Evolutionary conservation across 2,888 invertebrate genomes (phyloP).

Genomic region (Drosophila prostipennis): DNA sequence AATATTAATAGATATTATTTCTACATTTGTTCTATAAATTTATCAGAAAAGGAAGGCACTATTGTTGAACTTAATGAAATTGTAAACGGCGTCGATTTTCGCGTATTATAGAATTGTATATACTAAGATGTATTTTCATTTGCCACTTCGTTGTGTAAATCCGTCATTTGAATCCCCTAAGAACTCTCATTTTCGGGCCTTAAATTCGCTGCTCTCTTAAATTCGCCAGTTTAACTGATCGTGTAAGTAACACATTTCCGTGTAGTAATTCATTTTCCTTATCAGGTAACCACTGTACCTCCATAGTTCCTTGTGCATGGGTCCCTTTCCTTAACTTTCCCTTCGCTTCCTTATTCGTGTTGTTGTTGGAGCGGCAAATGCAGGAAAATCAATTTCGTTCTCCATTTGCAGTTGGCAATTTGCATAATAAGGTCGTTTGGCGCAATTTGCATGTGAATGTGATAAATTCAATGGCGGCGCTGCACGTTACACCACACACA

Average conservation of each 20-base stretch:
- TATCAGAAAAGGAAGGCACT: neutral
- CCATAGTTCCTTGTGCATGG: constrained; percentile 24
- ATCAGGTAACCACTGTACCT: constrained; percentile 39
- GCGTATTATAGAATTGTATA: no score
- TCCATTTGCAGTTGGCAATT: constrained; percentile 84
- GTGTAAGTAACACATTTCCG: constrained; percentile 42
- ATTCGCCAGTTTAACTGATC: constrained; percentile 25
- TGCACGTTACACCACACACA: constrained; percentile 59
- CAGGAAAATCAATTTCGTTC: constrained; percentile 84
- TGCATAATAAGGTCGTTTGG: constrained; percentile 85
- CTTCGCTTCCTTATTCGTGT: constrained; percentile 25
- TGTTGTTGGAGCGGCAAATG: constrained; percentile 64
- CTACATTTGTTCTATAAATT: neutral
- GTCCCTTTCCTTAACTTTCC: constrained; percentile 15
- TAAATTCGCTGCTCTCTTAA: constrained; percentile 5
- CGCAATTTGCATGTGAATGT: constrained; percentile 84
- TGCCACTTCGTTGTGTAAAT: neutral
- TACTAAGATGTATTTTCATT: neutral
- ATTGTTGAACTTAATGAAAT: no score
- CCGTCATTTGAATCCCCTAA: neutral
- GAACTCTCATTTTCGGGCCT: neutral
- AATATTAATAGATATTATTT: no score
- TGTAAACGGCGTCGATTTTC: no score
- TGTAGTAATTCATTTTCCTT: constrained; percentile 37
- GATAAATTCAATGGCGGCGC: constrained; percentile 79